Percentiles rank a stretch among this genome's conserved stretches.
These are phyloP conservation scores for Olivierus martensii DNA, from an alignment of 1,140 invertebrate genomes.

Conservation along the genomic window DNA sequence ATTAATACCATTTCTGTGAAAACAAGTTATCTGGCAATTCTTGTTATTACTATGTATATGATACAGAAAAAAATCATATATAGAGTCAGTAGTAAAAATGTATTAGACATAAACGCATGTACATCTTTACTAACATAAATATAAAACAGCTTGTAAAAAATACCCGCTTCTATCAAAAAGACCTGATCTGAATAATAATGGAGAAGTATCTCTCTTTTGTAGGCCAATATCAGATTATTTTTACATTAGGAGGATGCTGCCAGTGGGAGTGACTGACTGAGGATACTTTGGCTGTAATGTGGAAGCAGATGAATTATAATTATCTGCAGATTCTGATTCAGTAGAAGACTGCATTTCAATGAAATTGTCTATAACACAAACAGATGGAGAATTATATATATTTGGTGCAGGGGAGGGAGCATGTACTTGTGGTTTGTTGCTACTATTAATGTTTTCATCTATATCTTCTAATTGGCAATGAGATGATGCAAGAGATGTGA, in stretches of 20 bases:
- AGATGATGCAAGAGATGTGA: too few relatives aligned
- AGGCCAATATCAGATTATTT: not conserved
- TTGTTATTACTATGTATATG: too few relatives aligned
- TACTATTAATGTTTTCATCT: too few relatives aligned
- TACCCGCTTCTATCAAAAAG: constrained; percentile 18
- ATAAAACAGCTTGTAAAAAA: constrained; percentile 19
- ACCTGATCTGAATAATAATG: not conserved
- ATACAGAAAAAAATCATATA: too few relatives aligned
- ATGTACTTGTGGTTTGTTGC: too few relatives aligned
- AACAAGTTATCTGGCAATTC: too few relatives aligned
- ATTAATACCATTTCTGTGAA: too few relatives aligned
- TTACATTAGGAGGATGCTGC: not conserved
- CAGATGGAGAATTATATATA: too few relatives aligned
- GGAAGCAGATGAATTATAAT: not conserved
- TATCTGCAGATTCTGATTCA: not conserved
- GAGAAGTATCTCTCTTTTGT: not conserved
- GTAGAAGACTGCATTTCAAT: not conserved
- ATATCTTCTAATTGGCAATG: too few relatives aligned
- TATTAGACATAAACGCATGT: too few relatives aligned
- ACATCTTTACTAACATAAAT: constrained; percentile 16
- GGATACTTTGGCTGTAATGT: not conserved
- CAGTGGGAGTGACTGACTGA: not conserved
- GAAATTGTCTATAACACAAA: not conserved
- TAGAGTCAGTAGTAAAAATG: too few relatives aligned
- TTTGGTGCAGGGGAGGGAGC: too few relatives aligned